Conservation (phyloP, 1,140 invertebrate species). For the Hycleus phaleratus region DNA sequence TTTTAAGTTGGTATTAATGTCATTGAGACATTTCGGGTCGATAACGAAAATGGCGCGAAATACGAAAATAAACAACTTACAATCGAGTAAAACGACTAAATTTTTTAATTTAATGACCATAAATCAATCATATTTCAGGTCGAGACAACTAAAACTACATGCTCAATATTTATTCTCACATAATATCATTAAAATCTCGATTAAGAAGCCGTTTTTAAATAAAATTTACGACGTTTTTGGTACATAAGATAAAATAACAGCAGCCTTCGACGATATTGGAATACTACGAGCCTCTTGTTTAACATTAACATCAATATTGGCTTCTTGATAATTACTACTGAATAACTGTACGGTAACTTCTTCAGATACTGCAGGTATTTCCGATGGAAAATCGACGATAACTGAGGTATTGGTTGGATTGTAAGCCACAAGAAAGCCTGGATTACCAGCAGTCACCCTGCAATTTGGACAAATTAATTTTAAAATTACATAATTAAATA, state of each 20-base stretch:
- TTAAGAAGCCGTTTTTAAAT: too few species aligned
- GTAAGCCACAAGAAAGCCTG: constrained; percentile 57
- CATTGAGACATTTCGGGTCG: too few species aligned
- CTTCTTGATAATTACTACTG: constrained; percentile 47
- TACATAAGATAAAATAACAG: constrained; percentile 45
- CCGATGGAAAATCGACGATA: constrained; percentile 43
- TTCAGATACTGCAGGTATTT: constrained; percentile 42
- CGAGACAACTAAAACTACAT: too few species aligned
- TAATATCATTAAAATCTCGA: too few species aligned
- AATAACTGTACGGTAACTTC: constrained; percentile 50
- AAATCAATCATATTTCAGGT: too few species aligned
- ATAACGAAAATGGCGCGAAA: too few species aligned
- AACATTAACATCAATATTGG: constrained; percentile 28
- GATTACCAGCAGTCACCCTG: constrained; percentile 60
- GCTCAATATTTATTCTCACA: too few species aligned
- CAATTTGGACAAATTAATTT: constrained; percentile 20
- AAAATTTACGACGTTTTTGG: constrained; percentile 24
- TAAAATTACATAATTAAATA: neutral
- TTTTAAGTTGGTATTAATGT: too few species aligned
- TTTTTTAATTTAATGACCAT: too few species aligned
- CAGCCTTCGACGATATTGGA: constrained; percentile 40
- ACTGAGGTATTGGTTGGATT: constrained; percentile 48
- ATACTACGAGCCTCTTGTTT: constrained; percentile 34
- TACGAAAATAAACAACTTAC: too few species aligned
- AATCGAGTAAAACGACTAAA: too few species aligned